Conservation (phyloP, 2,888 invertebrate species). For the Ceraclea dissimilis region DNA sequence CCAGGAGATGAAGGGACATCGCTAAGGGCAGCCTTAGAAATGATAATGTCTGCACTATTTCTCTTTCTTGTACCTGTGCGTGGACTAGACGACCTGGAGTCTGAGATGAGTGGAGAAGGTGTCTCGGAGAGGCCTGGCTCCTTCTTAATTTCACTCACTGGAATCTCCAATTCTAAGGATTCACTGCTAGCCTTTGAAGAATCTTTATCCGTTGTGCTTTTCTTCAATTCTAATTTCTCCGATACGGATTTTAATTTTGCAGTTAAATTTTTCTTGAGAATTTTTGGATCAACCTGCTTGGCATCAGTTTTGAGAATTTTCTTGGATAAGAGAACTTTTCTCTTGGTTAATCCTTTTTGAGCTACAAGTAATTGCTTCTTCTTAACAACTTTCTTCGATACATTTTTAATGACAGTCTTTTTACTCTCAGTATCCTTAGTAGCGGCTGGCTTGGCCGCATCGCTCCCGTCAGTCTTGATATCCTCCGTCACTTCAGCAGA, state of each 20-base stretch:
- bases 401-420: constrained; percentile 38
- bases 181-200: constrained; percentile 27
- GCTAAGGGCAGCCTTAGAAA: constrained; percentile 43
- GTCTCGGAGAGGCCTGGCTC: constrained; percentile 37
- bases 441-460: constrained; percentile 4
- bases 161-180: constrained; percentile 37
- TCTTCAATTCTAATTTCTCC: constrained; percentile 27
- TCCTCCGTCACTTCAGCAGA: constrained; percentile 38
- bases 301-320: constrained; percentile 34
- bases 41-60: constrained; percentile 42
- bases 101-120: constrained; percentile 28
- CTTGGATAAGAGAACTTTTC: constrained; percentile 37
- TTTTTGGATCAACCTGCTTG: constrained; percentile 16
- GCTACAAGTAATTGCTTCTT: constrained; percentile 45
- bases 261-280: constrained; percentile 34
- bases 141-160: constrained; percentile 43
- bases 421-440: constrained; percentile 30
- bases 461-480: constrained; percentile 29
- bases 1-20: constrained; percentile 41
- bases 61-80: constrained; percentile 40
- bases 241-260: constrained; percentile 33
- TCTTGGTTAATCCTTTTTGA: constrained; percentile 42
- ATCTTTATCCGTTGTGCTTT: constrained; percentile 8
- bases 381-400: constrained; percentile 38
- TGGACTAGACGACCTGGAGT: constrained; percentile 45